Conservation (phyloP, 2,113 vertebrate species). For the Proterorhinus semilunaris region DNA sequence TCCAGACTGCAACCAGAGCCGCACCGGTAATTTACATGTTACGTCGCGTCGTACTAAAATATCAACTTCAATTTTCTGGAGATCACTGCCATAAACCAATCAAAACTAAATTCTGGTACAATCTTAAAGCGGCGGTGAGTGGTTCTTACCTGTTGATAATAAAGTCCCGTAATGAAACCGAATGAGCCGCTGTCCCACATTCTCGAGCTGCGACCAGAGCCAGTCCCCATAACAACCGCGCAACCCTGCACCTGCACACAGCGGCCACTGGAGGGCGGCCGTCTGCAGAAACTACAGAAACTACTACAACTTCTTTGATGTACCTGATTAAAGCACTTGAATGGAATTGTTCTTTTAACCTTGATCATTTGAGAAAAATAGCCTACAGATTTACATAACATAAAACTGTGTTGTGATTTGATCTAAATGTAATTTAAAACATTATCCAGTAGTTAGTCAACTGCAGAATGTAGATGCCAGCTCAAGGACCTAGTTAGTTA, state of each 20-base stretch:
- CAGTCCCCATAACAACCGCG: conserved; percentile 76
- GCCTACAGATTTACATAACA: too few species aligned
- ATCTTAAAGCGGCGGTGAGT: neutral
- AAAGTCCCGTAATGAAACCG: conserved; percentile 30
- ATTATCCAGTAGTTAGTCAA: too few species aligned
- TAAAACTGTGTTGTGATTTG: too few species aligned
- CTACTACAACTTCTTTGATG: too few species aligned
- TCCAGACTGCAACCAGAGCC: conserved; percentile 2
- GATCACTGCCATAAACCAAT: neutral
- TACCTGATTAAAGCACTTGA: too few species aligned
- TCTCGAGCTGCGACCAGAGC: conserved; percentile 17
- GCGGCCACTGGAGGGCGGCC: conserved; percentile 52
- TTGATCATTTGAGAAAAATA: too few species aligned
- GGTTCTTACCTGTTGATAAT: conserved; percentile 55
- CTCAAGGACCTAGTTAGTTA: too few species aligned
- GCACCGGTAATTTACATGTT: neutral
- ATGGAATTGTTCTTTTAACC: too few species aligned
- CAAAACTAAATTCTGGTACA: neutral
- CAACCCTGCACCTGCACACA: conserved; percentile 7
- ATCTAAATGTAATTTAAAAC: too few species aligned
- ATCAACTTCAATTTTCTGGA: neutral
- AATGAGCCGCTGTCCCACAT: conserved; percentile 42
- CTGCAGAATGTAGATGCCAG: too few species aligned
- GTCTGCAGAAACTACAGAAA: neutral
- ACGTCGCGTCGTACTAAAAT: neutral